phyloP scores from a whole-genome alignment of 2,797 vertebrate genomes.

The Notamacropus eugenii region DNA sequence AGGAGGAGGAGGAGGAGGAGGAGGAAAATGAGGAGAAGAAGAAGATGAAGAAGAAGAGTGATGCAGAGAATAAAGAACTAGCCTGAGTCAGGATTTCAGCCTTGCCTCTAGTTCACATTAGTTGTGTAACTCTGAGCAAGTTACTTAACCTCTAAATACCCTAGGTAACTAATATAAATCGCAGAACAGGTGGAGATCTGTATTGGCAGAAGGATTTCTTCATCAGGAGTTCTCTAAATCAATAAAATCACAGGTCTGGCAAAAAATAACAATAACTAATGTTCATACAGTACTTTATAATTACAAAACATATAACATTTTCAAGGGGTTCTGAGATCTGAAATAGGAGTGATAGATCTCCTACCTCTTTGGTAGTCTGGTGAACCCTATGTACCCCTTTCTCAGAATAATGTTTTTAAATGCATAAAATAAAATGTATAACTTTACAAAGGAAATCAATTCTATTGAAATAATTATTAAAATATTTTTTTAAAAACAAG shows the following conservation, averaged over 20 bases:
- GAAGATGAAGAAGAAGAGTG: fast-evolving
- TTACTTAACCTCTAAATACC: neutral
- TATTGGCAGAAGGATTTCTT: neutral
- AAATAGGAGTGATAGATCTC: neutral
- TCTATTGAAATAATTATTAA: neutral
- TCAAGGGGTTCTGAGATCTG: neutral
- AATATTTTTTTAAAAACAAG: neutral
- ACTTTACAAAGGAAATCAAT: neutral
- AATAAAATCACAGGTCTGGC: too few species aligned
- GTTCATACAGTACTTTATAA: neutral
- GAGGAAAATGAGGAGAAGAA: too few species aligned
- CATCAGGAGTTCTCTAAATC: neutral
- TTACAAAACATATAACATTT: neutral
- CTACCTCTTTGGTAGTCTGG: neutral
- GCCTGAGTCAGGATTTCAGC: neutral
- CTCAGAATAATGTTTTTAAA: neutral
- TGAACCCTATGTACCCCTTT: neutral
- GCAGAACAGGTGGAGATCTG: neutral
- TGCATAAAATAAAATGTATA: neutral
- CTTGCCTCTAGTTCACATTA: neutral
- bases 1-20: fast-evolving
- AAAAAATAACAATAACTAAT: neutral
- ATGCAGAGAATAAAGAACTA: neutral
- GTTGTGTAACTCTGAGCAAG: neutral
- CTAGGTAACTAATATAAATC: neutral